Conservation (phyloP, 2,113 vertebrate species). For the Channa maculata region DNA sequence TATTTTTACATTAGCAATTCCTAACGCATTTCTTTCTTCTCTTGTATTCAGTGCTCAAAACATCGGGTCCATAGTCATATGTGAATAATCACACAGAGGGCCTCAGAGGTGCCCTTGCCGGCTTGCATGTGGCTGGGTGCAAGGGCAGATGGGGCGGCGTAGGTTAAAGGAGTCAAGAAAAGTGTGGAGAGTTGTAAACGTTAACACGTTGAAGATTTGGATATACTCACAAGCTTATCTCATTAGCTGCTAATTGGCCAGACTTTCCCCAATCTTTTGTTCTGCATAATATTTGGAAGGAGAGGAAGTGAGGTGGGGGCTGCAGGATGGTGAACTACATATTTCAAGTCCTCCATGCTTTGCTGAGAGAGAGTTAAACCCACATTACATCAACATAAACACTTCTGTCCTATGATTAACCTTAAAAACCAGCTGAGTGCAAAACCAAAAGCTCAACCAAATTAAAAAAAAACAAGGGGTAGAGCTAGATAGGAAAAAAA, state of each 20-base stretch:
- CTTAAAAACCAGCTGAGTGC: conserved; percentile 79
- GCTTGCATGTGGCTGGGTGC: conserved; percentile 68
- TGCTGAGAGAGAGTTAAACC: conserved; percentile 77
- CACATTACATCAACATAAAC: conserved; percentile 83
- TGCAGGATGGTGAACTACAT: conserved; percentile 41
- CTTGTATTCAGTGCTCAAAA: conserved; percentile 70
- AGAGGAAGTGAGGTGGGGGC: conserved; percentile 20
- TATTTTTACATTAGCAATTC: conserved; percentile 81
- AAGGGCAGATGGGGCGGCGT: conserved; percentile 75
- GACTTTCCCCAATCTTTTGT: conserved; percentile 84
- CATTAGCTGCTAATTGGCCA: conserved; percentile 90
- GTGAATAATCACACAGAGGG: conserved; percentile 82
- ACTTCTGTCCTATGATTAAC: conserved; percentile 84
- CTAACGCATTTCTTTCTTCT: conserved; percentile 77
- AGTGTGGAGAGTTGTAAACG: conserved; percentile 74
- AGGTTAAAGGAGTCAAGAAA: conserved; percentile 61
- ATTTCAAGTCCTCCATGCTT: conserved; percentile 79
- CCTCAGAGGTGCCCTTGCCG: conserved; percentile 77
- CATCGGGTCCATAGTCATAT: conserved; percentile 74
- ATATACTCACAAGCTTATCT: conserved; percentile 87
- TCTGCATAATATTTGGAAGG: conserved; percentile 78
- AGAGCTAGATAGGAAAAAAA: conserved; percentile 17
- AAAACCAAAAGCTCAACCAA: conserved; percentile 81
- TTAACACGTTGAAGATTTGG: conserved; percentile 85
- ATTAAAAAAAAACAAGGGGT: conserved; percentile 60